A percentile compares a stretch with the other conserved stretches of the same genome.
Evolutionary conservation across 2,113 vertebrate genomes (phyloP).

Genomic region (Rallus limicola): DNA sequence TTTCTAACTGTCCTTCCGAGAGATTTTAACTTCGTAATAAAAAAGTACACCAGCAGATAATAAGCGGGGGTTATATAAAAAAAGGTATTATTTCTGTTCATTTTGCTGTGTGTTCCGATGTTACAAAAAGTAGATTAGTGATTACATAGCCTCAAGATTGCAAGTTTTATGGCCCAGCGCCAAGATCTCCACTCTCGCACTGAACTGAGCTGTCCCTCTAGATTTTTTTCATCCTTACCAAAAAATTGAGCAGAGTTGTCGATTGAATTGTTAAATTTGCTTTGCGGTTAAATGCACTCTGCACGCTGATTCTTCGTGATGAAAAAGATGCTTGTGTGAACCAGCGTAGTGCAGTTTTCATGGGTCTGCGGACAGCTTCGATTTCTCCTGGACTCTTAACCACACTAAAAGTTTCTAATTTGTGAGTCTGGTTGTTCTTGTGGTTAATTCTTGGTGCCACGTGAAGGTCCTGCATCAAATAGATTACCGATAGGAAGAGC

Average conservation of each 20-base stretch:
- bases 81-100: rapidly evolving
- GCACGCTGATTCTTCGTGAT: background rate
- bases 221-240: background rate
- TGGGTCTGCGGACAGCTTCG: background rate
- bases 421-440: background rate
- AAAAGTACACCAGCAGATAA: rapidly evolving
- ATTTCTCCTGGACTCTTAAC: background rate
- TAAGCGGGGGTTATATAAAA: background rate
- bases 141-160: rapidly evolving
- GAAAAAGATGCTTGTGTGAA: background rate
- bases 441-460: background rate
- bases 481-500: background rate
- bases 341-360: rapidly evolving
- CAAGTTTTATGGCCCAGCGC: background rate
- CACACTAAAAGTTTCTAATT: background rate
- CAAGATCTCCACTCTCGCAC: rapidly evolving
- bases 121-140: background rate
- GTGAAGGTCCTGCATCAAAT: background rate
- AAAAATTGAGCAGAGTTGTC: too few relatives aligned
- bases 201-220: background rate
- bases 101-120: background rate
- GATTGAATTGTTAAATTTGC: background rate
- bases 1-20: background rate
- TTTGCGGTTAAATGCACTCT: background rate
- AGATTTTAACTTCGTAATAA: rapidly evolving